Percentiles rank a stretch among this genome's conserved stretches.
Conservation (phyloP, 2,113 vertebrate species). For the Cottus gobio region DNA sequence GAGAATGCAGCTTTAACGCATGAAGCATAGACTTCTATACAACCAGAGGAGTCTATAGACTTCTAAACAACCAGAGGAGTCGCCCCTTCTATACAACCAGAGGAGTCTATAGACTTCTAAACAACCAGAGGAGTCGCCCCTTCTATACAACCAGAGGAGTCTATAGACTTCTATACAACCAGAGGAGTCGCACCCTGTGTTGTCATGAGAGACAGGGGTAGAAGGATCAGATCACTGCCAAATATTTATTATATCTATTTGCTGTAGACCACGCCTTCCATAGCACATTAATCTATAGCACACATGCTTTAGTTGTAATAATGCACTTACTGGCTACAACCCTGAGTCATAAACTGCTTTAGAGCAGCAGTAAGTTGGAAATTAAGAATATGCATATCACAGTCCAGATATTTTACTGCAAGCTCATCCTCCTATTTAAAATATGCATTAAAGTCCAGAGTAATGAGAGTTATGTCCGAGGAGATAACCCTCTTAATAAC, state of each 20-base stretch:
- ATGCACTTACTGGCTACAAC: background rate
- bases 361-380: slow-evolving; percentile 8
- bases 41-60: too few relatives aligned
- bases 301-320: background rate
- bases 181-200: background rate
- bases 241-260: too few relatives aligned
- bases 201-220: background rate
- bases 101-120: too few relatives aligned
- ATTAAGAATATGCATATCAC: slow-evolving; percentile 15
- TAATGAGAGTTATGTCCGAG: slow-evolving; percentile 24
- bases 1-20: too few relatives aligned
- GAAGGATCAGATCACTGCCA: background rate
- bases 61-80: background rate
- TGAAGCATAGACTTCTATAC: too few relatives aligned
- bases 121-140: background rate
- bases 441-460: slow-evolving; percentile 25
- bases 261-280: background rate
- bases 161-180: too few relatives aligned
- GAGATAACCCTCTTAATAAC: slow-evolving; percentile 44
- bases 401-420: slow-evolving; percentile 5
- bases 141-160: too few relatives aligned
- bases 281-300: background rate
- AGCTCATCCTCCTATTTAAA: background rate
- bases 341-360: slow-evolving; percentile 23
- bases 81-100: too few relatives aligned